Percentiles rank a stretch among this genome's conserved stretches.
Evolutionary conservation across 2,797 vertebrate genomes (phyloP).

Genomic region (Synanceia verrucosa): DNA sequence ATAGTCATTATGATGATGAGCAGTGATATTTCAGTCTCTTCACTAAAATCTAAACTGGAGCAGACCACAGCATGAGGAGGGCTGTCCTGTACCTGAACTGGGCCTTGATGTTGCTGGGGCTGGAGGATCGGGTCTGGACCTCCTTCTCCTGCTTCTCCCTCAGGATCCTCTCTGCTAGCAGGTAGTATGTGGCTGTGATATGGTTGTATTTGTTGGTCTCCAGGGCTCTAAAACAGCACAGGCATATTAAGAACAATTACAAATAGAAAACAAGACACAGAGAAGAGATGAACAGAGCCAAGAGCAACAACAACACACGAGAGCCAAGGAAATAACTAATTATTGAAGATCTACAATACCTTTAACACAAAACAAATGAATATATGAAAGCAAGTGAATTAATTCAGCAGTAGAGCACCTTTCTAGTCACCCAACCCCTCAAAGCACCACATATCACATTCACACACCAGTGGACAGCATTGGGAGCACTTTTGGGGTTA

Average conservation of each 20-base stretch:
- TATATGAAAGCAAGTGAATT: no score
- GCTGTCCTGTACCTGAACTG: constrained; percentile 89
- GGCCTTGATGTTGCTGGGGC: constrained; percentile 97
- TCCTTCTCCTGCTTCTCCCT: constrained; percentile 98
- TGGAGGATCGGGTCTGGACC: constrained; percentile 93
- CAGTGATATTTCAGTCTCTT: constrained; percentile 6
- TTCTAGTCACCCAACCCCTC: no score
- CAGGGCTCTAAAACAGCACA: constrained; percentile 85
- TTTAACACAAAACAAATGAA: no score
- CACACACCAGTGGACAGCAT: no score
- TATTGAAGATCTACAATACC: not conserved
- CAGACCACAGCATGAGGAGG: not conserved
- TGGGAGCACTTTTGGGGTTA: no score
- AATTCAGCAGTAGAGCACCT: no score
- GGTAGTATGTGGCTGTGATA: constrained; percentile 98
- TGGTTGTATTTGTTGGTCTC: constrained; percentile 99
- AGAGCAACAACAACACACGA: not conserved
- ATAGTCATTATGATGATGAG: constrained; percentile 31
- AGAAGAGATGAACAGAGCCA: not conserved
- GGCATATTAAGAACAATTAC: not conserved
- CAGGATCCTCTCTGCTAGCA: constrained; percentile 95
- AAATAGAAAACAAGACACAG: not conserved
- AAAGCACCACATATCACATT: no score
- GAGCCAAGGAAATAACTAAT: not conserved
- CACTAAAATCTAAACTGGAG: constrained; percentile 1